phyloP scores from a whole-genome alignment of 1,140 invertebrate genomes.

The Cyclargus thomasi region DNA sequence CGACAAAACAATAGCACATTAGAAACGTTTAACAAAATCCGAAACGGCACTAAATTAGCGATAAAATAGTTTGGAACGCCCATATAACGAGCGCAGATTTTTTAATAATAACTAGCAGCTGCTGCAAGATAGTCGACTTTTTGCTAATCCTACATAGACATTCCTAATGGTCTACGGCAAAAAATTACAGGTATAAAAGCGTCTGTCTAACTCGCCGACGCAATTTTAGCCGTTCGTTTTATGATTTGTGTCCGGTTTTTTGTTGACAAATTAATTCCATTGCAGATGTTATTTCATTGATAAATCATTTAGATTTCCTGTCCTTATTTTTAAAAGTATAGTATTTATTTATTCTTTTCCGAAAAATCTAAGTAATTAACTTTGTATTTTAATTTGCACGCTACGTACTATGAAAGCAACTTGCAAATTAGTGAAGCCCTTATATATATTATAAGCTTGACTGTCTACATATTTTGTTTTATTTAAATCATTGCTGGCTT shows the following conservation, averaged over 20 bases:
- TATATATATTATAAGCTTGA: too few species aligned
- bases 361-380: too few species aligned
- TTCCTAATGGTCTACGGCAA: conserved; percentile 9
- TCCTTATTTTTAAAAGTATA: neutral
- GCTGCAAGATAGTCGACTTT: conserved; percentile 7
- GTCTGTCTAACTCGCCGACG: neutral
- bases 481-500: too few species aligned
- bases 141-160: conserved; percentile 11
- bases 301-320: neutral
- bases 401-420: too few species aligned
- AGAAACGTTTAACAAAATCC: conserved; percentile 11
- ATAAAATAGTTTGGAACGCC: conserved; percentile 4
- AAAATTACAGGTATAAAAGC: conserved; percentile 10
- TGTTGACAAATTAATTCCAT: neutral
- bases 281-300: neutral
- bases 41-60: conserved; percentile 6
- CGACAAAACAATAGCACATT: conserved; percentile 6
- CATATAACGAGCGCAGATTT: conserved; percentile 14
- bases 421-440: too few species aligned
- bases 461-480: too few species aligned
- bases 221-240: conserved; percentile 2
- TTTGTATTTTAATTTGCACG: too few species aligned
- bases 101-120: conserved; percentile 9
- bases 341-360: too few species aligned
- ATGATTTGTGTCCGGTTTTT: conserved; percentile 11